phyloP scores from a whole-genome alignment of 2,113 vertebrate species.

The Marmota monax region DNA sequence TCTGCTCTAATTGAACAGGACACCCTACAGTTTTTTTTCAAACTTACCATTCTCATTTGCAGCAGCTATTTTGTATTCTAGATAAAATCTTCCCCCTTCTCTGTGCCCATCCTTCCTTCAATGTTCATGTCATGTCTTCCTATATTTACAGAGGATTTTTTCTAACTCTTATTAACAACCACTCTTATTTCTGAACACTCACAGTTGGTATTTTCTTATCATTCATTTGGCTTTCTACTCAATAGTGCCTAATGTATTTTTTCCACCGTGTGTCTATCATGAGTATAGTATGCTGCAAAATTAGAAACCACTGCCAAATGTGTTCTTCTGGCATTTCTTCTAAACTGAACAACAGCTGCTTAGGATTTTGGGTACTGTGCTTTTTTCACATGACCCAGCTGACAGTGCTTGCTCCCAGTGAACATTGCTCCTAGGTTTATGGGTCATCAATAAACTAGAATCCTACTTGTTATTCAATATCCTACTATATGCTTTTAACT shows the following conservation, averaged over 20 bases:
- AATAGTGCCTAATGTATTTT: neutral
- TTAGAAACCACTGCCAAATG: neutral
- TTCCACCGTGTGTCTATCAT: neutral
- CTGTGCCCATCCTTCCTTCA: neutral
- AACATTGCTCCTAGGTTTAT: neutral
- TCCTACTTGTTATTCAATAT: neutral
- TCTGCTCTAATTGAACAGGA: neutral
- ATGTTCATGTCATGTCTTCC: neutral
- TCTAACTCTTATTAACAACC: neutral
- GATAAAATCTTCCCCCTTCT: neutral
- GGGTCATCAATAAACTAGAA: neutral
- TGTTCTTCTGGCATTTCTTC: constrained; percentile 22
- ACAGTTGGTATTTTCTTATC: neutral
- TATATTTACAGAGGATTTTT: neutral
- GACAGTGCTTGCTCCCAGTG: neutral
- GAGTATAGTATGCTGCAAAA: neutral
- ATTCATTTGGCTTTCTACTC: neutral
- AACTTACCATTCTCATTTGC: neutral
- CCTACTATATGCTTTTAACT: neutral
- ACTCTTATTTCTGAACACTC: neutral
- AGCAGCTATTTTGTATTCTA: neutral
- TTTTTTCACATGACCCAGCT: neutral
- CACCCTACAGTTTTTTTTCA: neutral
- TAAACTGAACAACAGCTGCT: neutral
- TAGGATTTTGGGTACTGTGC: neutral